These are phyloP conservation scores for Bhutanitis thaidina DNA, from an alignment of 2,888 invertebrate genomes.

Conservation along the genomic window DNA sequence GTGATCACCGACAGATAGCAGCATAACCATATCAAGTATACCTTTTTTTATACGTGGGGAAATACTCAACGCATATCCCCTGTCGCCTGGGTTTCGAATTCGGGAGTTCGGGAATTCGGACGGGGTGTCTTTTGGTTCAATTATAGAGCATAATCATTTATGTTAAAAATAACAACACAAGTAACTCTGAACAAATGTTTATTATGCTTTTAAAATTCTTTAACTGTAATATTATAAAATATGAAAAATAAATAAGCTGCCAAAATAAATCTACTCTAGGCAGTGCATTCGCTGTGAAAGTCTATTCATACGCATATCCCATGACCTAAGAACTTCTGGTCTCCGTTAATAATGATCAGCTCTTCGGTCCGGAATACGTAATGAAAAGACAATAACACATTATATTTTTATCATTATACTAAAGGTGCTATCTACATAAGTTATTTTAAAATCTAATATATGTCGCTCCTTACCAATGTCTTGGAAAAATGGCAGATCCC, in stretches of 20 bases:
- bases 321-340: background rate
- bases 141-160: background rate
- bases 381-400: slow-evolving; percentile 3
- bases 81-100: no score
- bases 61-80: no score
- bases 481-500: background rate
- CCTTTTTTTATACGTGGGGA: no score
- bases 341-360: background rate
- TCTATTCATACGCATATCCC: background rate
- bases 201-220: slow-evolving; percentile 51
- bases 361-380: background rate
- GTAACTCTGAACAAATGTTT: slow-evolving; percentile 40
- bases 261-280: slow-evolving; percentile 28
- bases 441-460: slow-evolving; percentile 4
- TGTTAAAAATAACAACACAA: slow-evolving; percentile 19
- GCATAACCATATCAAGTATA: no score
- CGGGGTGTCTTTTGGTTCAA: no score
- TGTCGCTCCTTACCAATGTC: no score
- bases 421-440: slow-evolving; percentile 12
- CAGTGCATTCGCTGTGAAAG: slow-evolving; percentile 25
- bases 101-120: no score
- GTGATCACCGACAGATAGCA: no score
- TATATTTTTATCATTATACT: slow-evolving; percentile 6
- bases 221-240: slow-evolving; percentile 29
- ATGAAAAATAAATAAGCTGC: slow-evolving; percentile 37